phyloP scores from a whole-genome alignment of 2,888 invertebrate genomes.

The Xestia c-nigrum region DNA sequence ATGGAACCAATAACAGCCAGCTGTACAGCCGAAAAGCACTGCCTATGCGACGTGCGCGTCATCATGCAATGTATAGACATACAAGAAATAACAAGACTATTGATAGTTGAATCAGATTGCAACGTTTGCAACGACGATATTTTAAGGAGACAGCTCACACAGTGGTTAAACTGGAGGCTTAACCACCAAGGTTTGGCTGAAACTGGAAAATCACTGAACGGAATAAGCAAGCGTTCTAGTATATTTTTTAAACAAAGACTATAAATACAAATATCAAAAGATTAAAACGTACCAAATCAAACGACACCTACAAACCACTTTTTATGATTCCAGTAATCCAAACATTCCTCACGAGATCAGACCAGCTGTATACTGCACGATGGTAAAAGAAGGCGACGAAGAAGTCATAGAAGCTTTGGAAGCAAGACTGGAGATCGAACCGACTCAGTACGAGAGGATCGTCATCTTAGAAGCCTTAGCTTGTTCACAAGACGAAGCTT shows the following conservation, averaged over 20 bases:
- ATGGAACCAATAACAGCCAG: too few species aligned
- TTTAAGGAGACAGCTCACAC: too few species aligned
- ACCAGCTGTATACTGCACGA: slow-evolving; percentile 94
- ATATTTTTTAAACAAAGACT: neutral
- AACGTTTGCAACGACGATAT: neutral
- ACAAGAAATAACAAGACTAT: neutral
- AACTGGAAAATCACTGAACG: neutral
- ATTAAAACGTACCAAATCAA: neutral
- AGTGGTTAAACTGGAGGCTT: neutral
- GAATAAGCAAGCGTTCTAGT: neutral
- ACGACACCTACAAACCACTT: neutral
- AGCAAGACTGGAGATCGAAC: slow-evolving; percentile 91
- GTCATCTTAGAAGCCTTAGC: slow-evolving; percentile 93
- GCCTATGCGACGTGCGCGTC: too few species aligned
- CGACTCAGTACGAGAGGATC: slow-evolving; percentile 94
- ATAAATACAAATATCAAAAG: neutral
- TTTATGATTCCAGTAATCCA: slow-evolving; percentile 77
- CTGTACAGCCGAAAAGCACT: too few species aligned
- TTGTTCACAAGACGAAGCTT: slow-evolving; percentile 91
- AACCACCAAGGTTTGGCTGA: neutral
- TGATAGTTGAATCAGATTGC: neutral
- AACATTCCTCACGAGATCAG: slow-evolving; percentile 88
- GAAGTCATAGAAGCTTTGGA: slow-evolving; percentile 93
- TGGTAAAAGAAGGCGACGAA: slow-evolving; percentile 92
- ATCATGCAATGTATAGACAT: too few species aligned